Conservation (phyloP, 2,888 invertebrate species). For the Candidula unifasciata region DNA sequence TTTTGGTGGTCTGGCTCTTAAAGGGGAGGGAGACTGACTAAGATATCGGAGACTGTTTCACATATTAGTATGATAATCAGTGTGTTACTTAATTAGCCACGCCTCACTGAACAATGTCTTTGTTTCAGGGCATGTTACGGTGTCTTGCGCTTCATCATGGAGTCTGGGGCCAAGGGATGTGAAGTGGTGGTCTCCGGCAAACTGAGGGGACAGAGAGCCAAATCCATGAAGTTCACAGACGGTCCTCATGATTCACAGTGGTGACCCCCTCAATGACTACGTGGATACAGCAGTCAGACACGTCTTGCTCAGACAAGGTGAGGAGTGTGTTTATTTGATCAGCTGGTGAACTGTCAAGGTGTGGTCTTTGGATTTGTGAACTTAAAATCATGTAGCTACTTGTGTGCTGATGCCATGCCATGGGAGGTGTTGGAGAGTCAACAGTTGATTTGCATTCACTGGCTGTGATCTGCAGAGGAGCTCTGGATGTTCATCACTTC, state of each 20-base stretch:
- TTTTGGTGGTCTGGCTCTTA: no score
- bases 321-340: conserved; percentile 33
- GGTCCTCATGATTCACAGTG: conserved; percentile 99
- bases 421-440: no score
- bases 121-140: conserved; percentile 93
- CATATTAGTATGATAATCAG: no score
- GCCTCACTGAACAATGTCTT: neutral
- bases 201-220: conserved; percentile 98
- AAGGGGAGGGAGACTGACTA: no score
- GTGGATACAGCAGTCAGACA: conserved; percentile 99
- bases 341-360: no score
- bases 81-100: neutral
- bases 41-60: no score
- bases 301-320: conserved; percentile 96
- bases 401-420: no score
- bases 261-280: conserved; percentile 98
- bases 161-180: conserved; percentile 96
- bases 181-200: conserved; percentile 99
- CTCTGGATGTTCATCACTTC: no score
- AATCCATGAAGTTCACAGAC: conserved; percentile 99
- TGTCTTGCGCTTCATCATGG: conserved; percentile 99
- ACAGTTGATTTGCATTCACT: no score
- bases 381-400: no score
- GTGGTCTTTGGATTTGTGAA: no score
- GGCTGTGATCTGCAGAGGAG: no score